phyloP scores from a whole-genome alignment of 2,888 invertebrate species.

The Melanostoma scalare region DNA sequence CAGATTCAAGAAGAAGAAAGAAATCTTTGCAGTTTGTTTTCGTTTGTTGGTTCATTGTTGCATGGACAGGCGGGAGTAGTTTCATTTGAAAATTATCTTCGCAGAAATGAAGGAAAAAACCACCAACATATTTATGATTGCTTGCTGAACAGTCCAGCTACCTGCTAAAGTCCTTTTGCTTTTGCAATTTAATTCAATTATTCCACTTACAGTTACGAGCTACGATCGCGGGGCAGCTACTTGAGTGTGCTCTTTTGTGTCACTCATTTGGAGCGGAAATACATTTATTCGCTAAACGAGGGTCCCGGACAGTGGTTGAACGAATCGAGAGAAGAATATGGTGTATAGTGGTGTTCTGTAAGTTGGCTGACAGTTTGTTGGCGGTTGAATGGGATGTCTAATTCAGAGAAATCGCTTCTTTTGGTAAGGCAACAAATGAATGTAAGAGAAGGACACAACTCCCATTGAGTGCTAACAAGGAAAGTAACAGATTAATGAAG shows the following conservation, averaged over 20 bases:
- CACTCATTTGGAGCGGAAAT: slow-evolving; percentile 63
- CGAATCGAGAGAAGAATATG: not conserved
- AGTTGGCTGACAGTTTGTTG: slow-evolving; percentile 41
- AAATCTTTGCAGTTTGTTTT: slow-evolving; percentile 63
- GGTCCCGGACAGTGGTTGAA: not conserved
- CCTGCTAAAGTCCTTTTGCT: slow-evolving; percentile 20
- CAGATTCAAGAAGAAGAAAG: slow-evolving; percentile 50
- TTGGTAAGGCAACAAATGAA: not conserved
- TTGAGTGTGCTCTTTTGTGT: slow-evolving; percentile 43
- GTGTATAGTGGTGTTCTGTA: slow-evolving; percentile 6
- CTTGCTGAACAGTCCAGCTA: slow-evolving; percentile 12
- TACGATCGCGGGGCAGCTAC: not conserved
- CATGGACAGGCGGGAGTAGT: slow-evolving; percentile 38
- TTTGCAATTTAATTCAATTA: slow-evolving; percentile 58
- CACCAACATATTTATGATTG: slow-evolving; percentile 37
- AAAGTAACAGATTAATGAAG: not conserved
- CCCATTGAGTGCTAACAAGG: not conserved
- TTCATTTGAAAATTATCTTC: slow-evolving; percentile 7
- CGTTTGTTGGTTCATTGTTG: slow-evolving; percentile 60
- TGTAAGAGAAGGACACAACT: not conserved
- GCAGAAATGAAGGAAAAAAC: slow-evolving; percentile 2
- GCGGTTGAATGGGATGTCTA: slow-evolving; percentile 51
- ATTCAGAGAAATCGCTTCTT: slow-evolving; percentile 43
- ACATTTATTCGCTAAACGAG: slow-evolving; percentile 51
- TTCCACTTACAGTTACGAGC: slow-evolving; percentile 33